Conservation (phyloP, 2,888 invertebrate genomes). For the Dynastes hyllus region DNA sequence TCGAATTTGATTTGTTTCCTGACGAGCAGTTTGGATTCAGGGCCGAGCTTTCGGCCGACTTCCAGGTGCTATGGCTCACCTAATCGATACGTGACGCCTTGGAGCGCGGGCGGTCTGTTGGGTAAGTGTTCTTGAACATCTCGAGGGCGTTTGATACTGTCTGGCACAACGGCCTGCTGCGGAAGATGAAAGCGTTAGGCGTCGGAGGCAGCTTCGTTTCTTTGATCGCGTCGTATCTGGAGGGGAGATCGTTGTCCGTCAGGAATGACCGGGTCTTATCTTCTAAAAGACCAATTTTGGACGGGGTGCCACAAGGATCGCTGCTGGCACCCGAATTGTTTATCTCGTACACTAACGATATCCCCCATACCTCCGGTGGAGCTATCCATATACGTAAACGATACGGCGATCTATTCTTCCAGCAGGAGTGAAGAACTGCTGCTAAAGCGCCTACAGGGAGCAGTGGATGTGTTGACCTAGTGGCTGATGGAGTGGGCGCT, state of each 20-base stretch:
- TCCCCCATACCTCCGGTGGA: too few relatives aligned
- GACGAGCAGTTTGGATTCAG: not conserved
- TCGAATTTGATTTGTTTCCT: not conserved
- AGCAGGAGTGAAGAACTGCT: not conserved
- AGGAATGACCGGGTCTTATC: not conserved
- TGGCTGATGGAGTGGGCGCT: not conserved
- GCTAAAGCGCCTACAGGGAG: not conserved
- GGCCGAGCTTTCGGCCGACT: not conserved
- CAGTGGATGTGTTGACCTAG: not conserved
- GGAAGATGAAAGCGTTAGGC: not conserved
- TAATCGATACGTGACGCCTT: not conserved
- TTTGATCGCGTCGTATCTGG: not conserved
- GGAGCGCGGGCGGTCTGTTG: not conserved
- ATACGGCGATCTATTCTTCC: not conserved
- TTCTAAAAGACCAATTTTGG: not conserved
- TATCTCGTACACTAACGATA: not conserved
- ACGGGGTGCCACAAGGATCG: not conserved
- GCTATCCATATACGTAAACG: not conserved
- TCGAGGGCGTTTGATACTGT: not conserved
- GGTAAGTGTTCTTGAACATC: not conserved
- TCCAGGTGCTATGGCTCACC: not conserved
- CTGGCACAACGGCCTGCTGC: not conserved
- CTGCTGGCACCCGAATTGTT: too few relatives aligned
- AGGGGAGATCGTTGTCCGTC: not conserved
- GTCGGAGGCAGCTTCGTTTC: not conserved